These are phyloP conservation scores for Rhogogaster chlorosoma DNA, from an alignment of 2,888 invertebrate species.

Conservation along the genomic window DNA sequence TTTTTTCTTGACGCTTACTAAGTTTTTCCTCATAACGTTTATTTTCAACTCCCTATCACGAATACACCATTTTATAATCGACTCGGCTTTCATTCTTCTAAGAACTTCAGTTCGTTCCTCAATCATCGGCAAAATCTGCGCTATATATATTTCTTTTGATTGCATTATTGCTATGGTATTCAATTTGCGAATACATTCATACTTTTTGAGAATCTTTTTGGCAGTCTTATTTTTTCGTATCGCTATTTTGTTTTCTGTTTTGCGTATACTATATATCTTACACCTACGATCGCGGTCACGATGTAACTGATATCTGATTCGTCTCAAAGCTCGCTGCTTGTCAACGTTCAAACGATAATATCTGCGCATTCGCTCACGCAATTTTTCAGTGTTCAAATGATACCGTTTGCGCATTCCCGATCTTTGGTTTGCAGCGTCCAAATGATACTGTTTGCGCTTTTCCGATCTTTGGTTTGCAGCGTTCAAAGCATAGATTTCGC, in stretches of 20 bases:
- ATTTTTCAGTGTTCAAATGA: too few relatives aligned
- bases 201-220: background rate
- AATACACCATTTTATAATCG: conserved; percentile 40
- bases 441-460: too few relatives aligned
- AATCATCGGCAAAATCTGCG: background rate
- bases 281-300: background rate
- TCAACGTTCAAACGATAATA: background rate
- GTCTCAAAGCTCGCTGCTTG: background rate
- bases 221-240: background rate
- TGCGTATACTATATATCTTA: background rate
- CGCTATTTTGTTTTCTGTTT: background rate
- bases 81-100: conserved; percentile 45
- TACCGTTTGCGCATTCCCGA: too few relatives aligned
- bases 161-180: background rate
- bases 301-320: background rate
- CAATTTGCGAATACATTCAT: background rate
- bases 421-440: too few relatives aligned
- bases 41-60: conserved; percentile 8
- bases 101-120: background rate
- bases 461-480: too few relatives aligned
- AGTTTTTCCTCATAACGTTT: background rate
- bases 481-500: background rate
- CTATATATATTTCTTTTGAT: background rate
- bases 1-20: background rate
- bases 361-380: too few relatives aligned